phyloP scores from a whole-genome alignment of 2,888 invertebrate species.

The Napeogenes sylphis region DNA sequence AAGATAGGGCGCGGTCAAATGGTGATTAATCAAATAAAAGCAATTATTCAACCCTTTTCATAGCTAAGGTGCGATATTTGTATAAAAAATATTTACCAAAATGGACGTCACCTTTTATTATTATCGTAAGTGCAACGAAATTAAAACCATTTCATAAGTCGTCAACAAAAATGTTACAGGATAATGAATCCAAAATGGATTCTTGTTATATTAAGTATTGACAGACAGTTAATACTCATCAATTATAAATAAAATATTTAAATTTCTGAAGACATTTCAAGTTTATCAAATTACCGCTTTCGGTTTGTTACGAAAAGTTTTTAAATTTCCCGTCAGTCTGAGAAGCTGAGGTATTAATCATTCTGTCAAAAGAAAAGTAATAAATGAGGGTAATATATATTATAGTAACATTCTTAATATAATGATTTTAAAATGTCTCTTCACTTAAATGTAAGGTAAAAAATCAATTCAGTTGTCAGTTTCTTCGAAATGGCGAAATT shows the following conservation, averaged over 20 bases:
- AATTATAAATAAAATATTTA: slow-evolving; percentile 38
- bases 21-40: slow-evolving; percentile 65
- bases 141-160: neutral
- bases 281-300: slow-evolving; percentile 42
- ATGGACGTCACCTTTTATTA: neutral
- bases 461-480: neutral
- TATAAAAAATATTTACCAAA: slow-evolving; percentile 1
- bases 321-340: slow-evolving; percentile 47
- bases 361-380: slow-evolving; percentile 42
- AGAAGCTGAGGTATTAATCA: slow-evolving; percentile 46
- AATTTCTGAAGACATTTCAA: slow-evolving; percentile 35
- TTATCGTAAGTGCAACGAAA: too few relatives aligned
- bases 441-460: slow-evolving; percentile 2
- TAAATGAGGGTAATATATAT: slow-evolving; percentile 18
- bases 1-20: slow-evolving; percentile 42
- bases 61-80: slow-evolving; percentile 9
- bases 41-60: slow-evolving; percentile 61
- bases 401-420: slow-evolving; percentile 1
- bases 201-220: slow-evolving; percentile 7
- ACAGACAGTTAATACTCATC: slow-evolving; percentile 30
- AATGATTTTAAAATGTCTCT: neutral
- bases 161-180: too few relatives aligned
- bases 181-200: too few relatives aligned
- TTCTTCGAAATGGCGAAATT: neutral
- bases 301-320: slow-evolving; percentile 43